Evolutionary conservation across 2,797 vertebrate genomes (phyloP).

Genomic region (Rhincodon typus): DNA sequence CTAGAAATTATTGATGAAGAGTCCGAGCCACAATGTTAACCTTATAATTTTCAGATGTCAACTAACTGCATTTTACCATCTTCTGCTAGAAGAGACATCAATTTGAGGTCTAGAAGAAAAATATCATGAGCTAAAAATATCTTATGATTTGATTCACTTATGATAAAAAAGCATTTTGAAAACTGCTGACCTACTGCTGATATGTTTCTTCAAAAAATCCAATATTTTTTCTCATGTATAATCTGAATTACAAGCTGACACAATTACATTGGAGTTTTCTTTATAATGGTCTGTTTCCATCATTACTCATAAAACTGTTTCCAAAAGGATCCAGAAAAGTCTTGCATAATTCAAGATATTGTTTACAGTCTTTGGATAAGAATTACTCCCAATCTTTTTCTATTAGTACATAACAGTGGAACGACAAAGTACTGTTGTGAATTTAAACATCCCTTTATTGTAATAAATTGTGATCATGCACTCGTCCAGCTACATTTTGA

Average conservation of each 20-base stretch:
- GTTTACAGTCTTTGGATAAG: neutral
- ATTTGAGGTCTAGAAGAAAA: neutral
- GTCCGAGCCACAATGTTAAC: neutral
- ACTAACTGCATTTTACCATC: neutral
- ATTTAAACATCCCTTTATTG: neutral
- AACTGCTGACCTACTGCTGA: neutral
- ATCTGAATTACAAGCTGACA: neutral
- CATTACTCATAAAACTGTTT: neutral
- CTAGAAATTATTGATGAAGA: constrained; percentile 21
- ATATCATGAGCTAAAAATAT: neutral
- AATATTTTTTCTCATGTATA: neutral
- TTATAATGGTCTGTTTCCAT: neutral
- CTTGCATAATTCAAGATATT: neutral
- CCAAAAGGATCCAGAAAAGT: neutral
- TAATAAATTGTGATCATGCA: neutral
- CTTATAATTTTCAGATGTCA: neutral
- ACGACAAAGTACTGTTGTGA: neutral
- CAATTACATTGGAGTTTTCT: neutral
- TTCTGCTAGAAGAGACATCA: neutral
- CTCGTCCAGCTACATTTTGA: neutral
- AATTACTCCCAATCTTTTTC: neutral
- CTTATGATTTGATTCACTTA: neutral
- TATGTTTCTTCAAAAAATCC: neutral
- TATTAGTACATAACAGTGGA: neutral
- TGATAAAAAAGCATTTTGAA: neutral